Evolutionary conservation across 2,113 vertebrate species (phyloP).

Genomic region (Bubo bubo): DNA sequence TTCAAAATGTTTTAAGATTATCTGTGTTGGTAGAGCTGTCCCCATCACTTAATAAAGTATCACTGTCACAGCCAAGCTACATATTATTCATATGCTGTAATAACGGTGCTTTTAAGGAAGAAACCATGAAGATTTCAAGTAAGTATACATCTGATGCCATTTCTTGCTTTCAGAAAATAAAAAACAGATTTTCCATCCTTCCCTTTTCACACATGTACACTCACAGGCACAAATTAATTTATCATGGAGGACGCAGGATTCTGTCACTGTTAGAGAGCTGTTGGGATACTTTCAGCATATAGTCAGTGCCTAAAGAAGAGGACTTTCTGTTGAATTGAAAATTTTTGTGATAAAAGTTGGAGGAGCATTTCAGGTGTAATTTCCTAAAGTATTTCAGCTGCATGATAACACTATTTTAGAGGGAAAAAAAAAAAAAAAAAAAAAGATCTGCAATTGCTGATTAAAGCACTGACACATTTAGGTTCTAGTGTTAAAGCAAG

Average conservation of each 20-base stretch:
- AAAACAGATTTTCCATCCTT: background rate
- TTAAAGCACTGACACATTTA: background rate
- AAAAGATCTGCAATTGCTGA: background rate
- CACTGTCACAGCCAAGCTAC: background rate
- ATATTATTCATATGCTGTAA: background rate
- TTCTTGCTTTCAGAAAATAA: background rate
- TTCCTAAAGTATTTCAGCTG: background rate
- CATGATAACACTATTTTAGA: background rate
- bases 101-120: background rate
- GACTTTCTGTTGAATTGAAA: background rate
- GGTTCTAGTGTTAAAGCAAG: background rate
- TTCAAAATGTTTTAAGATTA: background rate
- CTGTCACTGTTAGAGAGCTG: background rate
- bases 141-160: background rate
- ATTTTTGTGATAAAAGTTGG: rapidly evolving
- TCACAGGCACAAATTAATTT: background rate
- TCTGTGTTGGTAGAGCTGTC: background rate
- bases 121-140: background rate
- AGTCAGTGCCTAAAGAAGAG: background rate
- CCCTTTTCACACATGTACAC: background rate
- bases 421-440: background rate
- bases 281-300: background rate
- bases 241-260: background rate
- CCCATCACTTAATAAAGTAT: background rate
- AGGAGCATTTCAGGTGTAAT: background rate